Conservation (phyloP, 2,797 vertebrate genomes). For the Parauchenoglanis ngamensis region DNA sequence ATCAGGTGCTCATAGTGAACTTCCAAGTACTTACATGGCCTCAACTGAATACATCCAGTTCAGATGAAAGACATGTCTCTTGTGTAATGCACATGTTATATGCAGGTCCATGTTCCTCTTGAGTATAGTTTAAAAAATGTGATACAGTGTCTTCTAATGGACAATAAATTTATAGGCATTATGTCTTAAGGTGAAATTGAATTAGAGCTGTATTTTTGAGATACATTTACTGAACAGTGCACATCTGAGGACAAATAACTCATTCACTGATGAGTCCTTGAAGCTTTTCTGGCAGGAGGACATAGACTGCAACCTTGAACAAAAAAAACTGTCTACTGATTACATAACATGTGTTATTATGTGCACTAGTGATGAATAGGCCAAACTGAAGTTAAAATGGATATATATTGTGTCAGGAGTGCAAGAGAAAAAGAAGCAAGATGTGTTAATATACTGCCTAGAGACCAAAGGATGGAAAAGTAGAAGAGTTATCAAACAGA, state of each 20-base stretch:
- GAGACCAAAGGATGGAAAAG: background rate
- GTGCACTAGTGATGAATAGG: background rate
- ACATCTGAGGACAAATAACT: background rate
- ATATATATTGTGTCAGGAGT: background rate
- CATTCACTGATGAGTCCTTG: constrained; percentile 13
- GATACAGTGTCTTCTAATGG: background rate
- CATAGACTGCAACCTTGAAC: background rate
- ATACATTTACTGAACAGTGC: background rate
- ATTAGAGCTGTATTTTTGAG: background rate
- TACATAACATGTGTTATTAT: constrained; percentile 7
- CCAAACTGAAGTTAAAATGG: background rate
- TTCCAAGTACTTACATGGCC: too few relatives aligned
- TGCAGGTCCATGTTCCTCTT: background rate
- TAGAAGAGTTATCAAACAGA: background rate
- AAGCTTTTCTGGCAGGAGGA: background rate
- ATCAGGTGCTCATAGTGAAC: too few relatives aligned
- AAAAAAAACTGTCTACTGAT: constrained; percentile 11
- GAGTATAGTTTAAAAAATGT: background rate
- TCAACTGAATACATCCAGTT: background rate
- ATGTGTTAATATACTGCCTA: background rate
- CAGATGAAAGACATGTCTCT: background rate
- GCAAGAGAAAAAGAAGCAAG: too few relatives aligned
- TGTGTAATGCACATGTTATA: background rate
- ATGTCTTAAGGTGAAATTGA: background rate
- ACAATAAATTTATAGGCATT: background rate